phyloP scores from a whole-genome alignment of 2,888 invertebrate species.

The Rhopalosiphum nymphaeae region DNA sequence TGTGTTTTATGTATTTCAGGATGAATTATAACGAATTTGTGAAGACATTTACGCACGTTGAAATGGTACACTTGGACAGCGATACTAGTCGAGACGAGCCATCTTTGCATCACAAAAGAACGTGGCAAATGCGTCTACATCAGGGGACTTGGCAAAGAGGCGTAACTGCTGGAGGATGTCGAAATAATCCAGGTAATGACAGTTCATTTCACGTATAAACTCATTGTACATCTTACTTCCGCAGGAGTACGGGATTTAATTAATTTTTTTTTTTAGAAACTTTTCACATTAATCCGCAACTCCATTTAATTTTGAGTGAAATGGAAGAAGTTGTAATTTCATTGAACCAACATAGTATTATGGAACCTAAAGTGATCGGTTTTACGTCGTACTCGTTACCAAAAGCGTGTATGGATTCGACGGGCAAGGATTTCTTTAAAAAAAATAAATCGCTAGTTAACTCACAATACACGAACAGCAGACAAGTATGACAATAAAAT shows the following conservation, averaged over 20 bases:
- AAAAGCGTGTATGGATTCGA: conserved; percentile 80
- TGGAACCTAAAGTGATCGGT: conserved; percentile 93
- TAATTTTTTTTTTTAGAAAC: conserved; percentile 75
- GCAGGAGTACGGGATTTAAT: not conserved
- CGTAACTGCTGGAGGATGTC: conserved; percentile 89
- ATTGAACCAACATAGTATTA: conserved; percentile 88
- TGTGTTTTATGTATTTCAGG: conserved; percentile 71
- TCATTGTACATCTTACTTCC: not conserved
- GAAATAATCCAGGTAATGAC: conserved; percentile 82
- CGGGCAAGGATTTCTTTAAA: conserved; percentile 85
- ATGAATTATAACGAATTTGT: conserved; percentile 87
- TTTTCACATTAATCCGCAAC: conserved; percentile 93
- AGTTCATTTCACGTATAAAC: not conserved
- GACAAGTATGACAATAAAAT: conserved; percentile 77
- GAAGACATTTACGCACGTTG: conserved; percentile 84
- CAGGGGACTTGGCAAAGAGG: conserved; percentile 90
- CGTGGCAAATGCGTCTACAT: conserved; percentile 90
- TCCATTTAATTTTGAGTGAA: conserved; percentile 83
- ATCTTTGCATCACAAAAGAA: conserved; percentile 81
- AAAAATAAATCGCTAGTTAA: conserved; percentile 88
- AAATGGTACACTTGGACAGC: conserved; percentile 87
- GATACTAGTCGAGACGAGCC: conserved; percentile 90
- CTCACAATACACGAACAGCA: conserved; percentile 91
- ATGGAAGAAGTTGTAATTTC: conserved; percentile 87
- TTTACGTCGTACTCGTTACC: conserved; percentile 86